Evolutionary conservation across 1,140 invertebrate species (phyloP), one percentile per base, ranked within the genome.

Genomic region (Monomorium pharaonis): DNA sequence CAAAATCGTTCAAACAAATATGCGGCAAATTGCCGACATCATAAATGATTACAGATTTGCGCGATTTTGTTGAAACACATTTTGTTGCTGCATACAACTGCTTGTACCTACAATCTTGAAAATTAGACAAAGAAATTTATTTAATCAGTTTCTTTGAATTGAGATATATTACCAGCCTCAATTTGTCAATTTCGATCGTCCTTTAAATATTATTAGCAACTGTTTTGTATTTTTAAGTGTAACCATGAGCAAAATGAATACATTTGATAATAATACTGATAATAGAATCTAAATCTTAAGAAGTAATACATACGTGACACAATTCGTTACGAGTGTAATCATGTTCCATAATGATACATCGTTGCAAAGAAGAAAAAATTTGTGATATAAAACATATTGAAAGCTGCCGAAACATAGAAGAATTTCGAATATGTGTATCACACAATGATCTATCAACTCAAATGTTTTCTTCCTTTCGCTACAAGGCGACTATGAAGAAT

Each of bases 401-500:
- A 42, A 56, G 3, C 3, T 47, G 12, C 30, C 37, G 16, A 10
- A n/a, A 16, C 14, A n/a, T 9, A 42, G 12, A 30, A 6, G 10
- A 16, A 70, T 58, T 70, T 56, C 12, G 42, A 16, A 51, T 18
- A 18, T n/a, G n/a, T 5, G n/a, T 54, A 21, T 2, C 21, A 37
- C n/a, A 24, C 18, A 30, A 80, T 37, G 44, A 37, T 37, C 37
- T 1, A 4, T 44, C 7, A 30, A 21, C n/a, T 51, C 2, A 63
- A 33, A 37, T 12, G 3, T n/a, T 37, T n/a, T 81, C 49, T 42
- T 81, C 49, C 24, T 16, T 33, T 37, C 1, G n/a, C 30, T 42
- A 33, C 60, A 84, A 88, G 86, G 62, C 89, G 37, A 70, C 44
- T 18, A 62, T n/a, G 58, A 83, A 84, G 75, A 86, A 84, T 65